Conservation (phyloP, 1,140 invertebrate species). For the Melipona quadrifasciata region DNA sequence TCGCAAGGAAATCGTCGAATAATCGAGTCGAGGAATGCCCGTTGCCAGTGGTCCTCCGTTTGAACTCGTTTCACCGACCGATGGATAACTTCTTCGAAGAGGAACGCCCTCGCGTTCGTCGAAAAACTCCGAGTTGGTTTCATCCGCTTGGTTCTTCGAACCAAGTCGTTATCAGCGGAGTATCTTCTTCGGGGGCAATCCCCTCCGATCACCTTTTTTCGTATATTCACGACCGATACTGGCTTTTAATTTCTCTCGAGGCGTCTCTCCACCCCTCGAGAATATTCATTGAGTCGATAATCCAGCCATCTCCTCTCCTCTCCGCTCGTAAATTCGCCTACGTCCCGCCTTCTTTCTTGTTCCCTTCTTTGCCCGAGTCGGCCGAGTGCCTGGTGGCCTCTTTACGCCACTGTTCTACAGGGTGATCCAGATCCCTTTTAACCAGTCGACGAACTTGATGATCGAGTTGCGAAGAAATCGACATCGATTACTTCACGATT, state of each 20-base stretch:
- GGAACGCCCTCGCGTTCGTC: neutral
- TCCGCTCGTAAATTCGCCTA: conserved; percentile 33
- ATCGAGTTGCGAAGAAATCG: no score
- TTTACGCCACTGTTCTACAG: neutral
- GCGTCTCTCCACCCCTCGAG: neutral
- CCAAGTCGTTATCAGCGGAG: neutral
- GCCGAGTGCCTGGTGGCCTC: conserved; percentile 15
- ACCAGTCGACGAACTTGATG: neutral
- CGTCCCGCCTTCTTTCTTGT: conserved; percentile 28
- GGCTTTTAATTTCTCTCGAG: conserved; percentile 27
- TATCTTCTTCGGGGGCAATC: conserved; percentile 23
- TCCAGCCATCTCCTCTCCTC: conserved; percentile 10
- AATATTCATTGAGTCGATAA: conserved; percentile 23
- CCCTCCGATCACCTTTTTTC: conserved; percentile 26
- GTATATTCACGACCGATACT: conserved; percentile 11
- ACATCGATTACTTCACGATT: no score
- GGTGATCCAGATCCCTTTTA: neutral
- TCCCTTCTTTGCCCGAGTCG: neutral
- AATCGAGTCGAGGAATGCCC: no score
- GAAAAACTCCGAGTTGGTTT: neutral
- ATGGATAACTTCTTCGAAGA: neutral
- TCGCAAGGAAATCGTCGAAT: neutral
- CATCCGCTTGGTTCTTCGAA: neutral
- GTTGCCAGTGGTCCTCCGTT: neutral
- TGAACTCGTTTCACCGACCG: neutral